Conservation (phyloP, 23 tunicate genomes). For the Styela clava region DNA sequence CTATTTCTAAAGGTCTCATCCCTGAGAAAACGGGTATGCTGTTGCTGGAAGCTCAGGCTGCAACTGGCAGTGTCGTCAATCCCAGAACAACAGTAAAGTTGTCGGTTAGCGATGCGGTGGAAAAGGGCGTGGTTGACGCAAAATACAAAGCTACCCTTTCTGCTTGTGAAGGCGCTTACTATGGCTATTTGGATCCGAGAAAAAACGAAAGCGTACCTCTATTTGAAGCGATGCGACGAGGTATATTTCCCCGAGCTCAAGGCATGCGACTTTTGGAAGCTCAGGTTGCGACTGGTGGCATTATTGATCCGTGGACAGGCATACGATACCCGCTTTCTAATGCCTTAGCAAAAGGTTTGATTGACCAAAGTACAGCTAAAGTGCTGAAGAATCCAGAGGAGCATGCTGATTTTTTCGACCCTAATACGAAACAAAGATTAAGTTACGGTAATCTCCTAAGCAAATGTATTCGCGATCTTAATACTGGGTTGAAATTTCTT, state of each 20-base stretch:
- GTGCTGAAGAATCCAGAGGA: conserved; percentile 46
- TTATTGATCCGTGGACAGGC: conserved; percentile 91
- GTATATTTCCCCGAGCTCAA: conserved; percentile 78
- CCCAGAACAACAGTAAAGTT: conserved; percentile 83
- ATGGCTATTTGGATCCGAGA: conserved; percentile 89
- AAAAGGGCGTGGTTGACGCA: conserved; percentile 59
- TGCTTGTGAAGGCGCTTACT: conserved; percentile 92
- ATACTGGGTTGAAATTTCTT: conserved; percentile 85
- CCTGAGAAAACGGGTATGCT: conserved; percentile 75
- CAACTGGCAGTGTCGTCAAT: conserved; percentile 85
- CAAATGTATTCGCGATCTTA: conserved; percentile 84
- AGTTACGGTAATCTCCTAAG: conserved; percentile 73
- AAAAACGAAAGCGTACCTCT: conserved; percentile 65
- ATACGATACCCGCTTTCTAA: conserved; percentile 32
- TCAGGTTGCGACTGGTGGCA: conserved; percentile 92
- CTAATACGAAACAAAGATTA: conserved; percentile 48
- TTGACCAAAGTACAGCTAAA: conserved; percentile 59
- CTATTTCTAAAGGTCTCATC: conserved; percentile 75
- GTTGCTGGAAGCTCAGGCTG: conserved; percentile 94
- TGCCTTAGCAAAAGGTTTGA: conserved; percentile 45
- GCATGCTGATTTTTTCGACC: conserved; percentile 71
- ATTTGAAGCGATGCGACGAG: conserved; percentile 63
- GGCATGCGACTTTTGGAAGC: conserved; percentile 89
- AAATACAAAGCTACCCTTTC: conserved; percentile 42
- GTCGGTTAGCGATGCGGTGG: conserved; percentile 68